Evolutionary conservation across 1,140 invertebrate species (phyloP).

Genomic region (Camponotus pennsylvanicus): DNA sequence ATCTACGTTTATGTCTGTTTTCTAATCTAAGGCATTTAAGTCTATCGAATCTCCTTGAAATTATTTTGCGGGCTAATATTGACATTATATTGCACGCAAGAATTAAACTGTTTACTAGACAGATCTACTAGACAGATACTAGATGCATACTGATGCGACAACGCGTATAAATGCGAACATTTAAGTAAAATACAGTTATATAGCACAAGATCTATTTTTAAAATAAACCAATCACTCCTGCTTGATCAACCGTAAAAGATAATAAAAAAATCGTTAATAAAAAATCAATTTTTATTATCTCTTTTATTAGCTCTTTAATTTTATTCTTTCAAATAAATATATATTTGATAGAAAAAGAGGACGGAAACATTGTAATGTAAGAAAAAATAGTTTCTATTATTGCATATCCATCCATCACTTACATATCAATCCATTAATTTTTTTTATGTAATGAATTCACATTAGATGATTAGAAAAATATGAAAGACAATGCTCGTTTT

Average conservation of each 20-base stretch:
- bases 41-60: conserved; percentile 9
- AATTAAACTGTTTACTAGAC: conserved; percentile 52
- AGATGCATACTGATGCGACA: conserved; percentile 1
- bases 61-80: conserved; percentile 39
- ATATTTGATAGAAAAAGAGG: not conserved
- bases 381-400: not conserved
- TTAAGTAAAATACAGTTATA: not conserved
- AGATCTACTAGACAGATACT: too few species aligned
- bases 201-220: not conserved
- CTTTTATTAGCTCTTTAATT: not conserved
- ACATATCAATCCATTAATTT: not conserved
- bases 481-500: not conserved
- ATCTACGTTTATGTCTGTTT: not conserved
- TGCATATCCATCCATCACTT: not conserved
- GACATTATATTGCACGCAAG: conserved; percentile 3
- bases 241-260: not conserved
- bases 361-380: too few species aligned
- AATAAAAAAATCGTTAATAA: not conserved
- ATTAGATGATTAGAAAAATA: too few species aligned
- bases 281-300: not conserved
- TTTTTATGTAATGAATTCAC: not conserved
- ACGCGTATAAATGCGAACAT: not conserved
- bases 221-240: not conserved
- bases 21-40: not conserved
- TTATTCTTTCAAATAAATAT: not conserved